Conservation (phyloP, 1,140 invertebrate genomes). For the Drosophila kepulauana region DNA sequence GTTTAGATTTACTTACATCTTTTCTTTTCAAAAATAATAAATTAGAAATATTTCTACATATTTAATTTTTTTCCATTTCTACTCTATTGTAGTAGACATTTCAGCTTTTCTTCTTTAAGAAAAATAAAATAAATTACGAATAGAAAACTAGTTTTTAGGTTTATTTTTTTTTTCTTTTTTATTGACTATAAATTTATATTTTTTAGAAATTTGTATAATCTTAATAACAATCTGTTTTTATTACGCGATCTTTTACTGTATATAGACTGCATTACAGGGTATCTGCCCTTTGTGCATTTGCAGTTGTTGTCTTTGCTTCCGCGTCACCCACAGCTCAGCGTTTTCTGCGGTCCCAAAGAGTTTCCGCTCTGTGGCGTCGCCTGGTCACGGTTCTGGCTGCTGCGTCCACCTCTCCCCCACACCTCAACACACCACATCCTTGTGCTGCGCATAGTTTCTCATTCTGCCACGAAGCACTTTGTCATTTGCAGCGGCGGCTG, state of each 20-base stretch:
- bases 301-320: constrained; percentile 9
- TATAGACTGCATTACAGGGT: background rate
- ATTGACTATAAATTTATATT: too few relatives aligned
- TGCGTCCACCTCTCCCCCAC: background rate
- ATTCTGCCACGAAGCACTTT: constrained; percentile 43
- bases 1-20: too few relatives aligned
- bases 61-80: too few relatives aligned
- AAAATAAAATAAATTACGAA: too few relatives aligned
- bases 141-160: too few relatives aligned
- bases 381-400: constrained; percentile 23
- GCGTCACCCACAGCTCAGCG: constrained; percentile 53
- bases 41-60: too few relatives aligned
- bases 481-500: constrained; percentile 52
- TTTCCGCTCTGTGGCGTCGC: constrained; percentile 58
- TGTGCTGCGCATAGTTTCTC: constrained; percentile 8
- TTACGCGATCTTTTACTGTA: too few relatives aligned
- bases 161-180: too few relatives aligned
- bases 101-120: too few relatives aligned
- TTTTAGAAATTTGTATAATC: too few relatives aligned
- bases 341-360: constrained; percentile 61
- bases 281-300: background rate
- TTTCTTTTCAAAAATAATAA: too few relatives aligned
- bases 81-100: too few relatives aligned
- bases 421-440: background rate
- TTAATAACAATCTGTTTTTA: background rate